Conservation (phyloP, 2,797 vertebrate genomes). For the Danio aesculapii region DNA sequence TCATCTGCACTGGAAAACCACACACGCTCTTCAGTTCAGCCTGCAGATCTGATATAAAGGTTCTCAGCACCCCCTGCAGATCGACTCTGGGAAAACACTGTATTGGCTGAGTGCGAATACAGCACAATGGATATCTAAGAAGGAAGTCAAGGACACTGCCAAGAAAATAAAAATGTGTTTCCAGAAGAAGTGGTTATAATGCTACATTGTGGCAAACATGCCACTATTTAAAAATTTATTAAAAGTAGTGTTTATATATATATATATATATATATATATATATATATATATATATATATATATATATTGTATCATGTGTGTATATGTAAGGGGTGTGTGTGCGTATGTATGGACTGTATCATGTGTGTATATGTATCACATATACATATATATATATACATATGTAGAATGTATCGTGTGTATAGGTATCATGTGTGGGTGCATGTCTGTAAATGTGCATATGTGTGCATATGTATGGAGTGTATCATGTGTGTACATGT, state of each 20-base stretch:
- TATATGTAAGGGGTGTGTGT: too few relatives aligned
- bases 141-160: constrained; percentile 49
- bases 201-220: background rate
- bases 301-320: too few relatives aligned
- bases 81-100: constrained; percentile 82
- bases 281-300: too few relatives aligned
- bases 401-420: too few relatives aligned
- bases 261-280: too few relatives aligned
- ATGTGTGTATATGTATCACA: too few relatives aligned
- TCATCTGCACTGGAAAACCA: constrained; percentile 84
- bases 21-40: constrained; percentile 78
- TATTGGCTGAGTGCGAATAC: constrained; percentile 85
- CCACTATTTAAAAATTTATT: background rate
- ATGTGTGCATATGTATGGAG: too few relatives aligned
- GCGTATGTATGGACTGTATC: too few relatives aligned
- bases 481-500: too few relatives aligned
- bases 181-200: background rate
- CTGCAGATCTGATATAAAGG: constrained; percentile 83
- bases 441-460: too few relatives aligned
- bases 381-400: too few relatives aligned
- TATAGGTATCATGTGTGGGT: too few relatives aligned
- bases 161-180: background rate
- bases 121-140: constrained; percentile 87
- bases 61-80: constrained; percentile 77
- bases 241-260: background rate